Conservation (phyloP, 2,113 vertebrate genomes). For the Crocuta crocuta region DNA sequence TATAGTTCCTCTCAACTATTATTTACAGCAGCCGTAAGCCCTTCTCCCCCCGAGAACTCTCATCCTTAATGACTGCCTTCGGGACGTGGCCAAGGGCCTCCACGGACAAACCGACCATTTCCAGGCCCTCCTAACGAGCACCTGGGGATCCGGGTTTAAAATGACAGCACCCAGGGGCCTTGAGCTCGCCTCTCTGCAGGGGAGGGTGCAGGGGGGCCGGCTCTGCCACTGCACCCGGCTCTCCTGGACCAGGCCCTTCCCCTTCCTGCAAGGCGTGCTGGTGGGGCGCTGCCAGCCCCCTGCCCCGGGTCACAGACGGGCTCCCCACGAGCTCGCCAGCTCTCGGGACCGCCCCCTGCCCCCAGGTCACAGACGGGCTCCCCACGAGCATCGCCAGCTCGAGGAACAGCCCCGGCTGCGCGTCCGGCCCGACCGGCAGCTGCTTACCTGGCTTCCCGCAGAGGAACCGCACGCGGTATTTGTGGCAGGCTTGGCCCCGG, state of each 20-base stretch:
- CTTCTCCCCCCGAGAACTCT: slow-evolving; percentile 12
- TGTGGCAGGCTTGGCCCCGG: slow-evolving; percentile 91
- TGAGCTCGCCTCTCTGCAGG: rapidly evolving
- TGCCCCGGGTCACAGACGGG: background rate
- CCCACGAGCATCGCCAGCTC: too few relatives aligned
- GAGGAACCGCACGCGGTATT: slow-evolving; percentile 95
- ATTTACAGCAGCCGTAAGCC: slow-evolving; percentile 72
- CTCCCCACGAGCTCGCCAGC: background rate
- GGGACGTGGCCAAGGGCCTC: slow-evolving; percentile 64
- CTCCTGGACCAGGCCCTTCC: background rate
- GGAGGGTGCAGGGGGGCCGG: background rate
- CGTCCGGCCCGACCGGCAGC: background rate
- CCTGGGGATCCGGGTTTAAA: background rate
- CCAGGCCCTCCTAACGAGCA: slow-evolving; percentile 5
- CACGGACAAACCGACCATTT: background rate
- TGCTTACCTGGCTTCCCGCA: slow-evolving; percentile 94
- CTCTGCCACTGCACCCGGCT: background rate
- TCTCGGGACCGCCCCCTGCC: too few relatives aligned
- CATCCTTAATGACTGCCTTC: slow-evolving; percentile 67
- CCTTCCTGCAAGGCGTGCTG: slow-evolving; percentile 53
- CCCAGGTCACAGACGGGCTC: background rate
- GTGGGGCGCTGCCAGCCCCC: slow-evolving; percentile 46
- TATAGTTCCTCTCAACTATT: slow-evolving; percentile 58
- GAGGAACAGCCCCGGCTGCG: background rate
- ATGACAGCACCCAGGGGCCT: background rate